Conservation (phyloP, 2,797 vertebrate genomes). For the Pseudotriccus pelzelni region DNA sequence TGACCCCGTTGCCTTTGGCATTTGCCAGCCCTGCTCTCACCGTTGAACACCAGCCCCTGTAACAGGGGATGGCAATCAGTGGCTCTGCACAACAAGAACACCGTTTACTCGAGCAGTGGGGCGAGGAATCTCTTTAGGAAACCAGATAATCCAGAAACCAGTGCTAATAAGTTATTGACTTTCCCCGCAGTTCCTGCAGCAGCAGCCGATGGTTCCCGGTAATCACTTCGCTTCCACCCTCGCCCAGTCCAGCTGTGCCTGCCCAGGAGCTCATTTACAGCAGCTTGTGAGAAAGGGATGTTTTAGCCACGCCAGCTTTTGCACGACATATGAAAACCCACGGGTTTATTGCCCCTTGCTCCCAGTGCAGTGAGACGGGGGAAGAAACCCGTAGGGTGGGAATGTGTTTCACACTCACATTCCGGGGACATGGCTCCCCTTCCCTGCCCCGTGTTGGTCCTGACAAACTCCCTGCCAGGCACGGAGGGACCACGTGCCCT, state of each 20-base stretch:
- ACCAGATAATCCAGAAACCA: conserved; percentile 22
- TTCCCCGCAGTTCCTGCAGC: conserved; percentile 11
- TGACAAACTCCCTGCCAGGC: not conserved
- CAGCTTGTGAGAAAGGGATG: not conserved
- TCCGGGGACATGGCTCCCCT: not conserved
- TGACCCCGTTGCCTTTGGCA: not conserved
- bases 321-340: not conserved
- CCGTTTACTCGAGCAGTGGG: not conserved
- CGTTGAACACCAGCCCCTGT: not conserved
- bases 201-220: not conserved
- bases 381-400: not conserved
- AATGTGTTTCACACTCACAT: not conserved
- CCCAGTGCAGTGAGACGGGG: not conserved
- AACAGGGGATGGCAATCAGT: not conserved
- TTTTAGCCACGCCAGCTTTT: conserved; percentile 48
- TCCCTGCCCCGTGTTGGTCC: not conserved
- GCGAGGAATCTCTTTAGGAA: conserved; percentile 15
- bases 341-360: conserved; percentile 1
- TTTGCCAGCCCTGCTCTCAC: not conserved
- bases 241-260: conserved; percentile 25
- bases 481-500: not conserved
- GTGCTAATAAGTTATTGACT: conserved; percentile 50
- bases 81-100: not conserved
- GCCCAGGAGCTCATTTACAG: conserved; percentile 41
- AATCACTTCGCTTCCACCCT: conserved; percentile 24